phyloP scores from a whole-genome alignment of 2,113 vertebrate genomes.

The Ariopsis seemanni region DNA sequence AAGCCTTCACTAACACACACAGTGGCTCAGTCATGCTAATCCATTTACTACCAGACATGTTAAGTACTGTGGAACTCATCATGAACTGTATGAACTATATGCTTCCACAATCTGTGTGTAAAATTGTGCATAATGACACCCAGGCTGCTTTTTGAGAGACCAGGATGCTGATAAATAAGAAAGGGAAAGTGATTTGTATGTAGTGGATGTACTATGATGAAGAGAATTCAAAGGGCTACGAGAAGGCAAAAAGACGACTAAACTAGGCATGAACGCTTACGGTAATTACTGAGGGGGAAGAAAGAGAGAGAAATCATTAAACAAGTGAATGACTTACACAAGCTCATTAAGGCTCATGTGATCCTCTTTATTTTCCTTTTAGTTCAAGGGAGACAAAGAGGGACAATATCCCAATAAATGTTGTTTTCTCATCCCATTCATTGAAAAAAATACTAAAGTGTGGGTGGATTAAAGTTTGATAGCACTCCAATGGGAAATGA shows the following conservation, averaged over 20 bases:
- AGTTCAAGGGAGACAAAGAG: slow-evolving; percentile 69
- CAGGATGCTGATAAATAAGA: slow-evolving; percentile 40
- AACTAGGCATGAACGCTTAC: slow-evolving; percentile 54
- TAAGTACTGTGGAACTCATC: neutral
- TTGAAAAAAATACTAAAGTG: slow-evolving; percentile 65
- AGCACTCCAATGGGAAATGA: slow-evolving; percentile 67
- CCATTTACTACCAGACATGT: slow-evolving; percentile 38
- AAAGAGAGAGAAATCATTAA: slow-evolving; percentile 68
- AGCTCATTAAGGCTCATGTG: slow-evolving; percentile 72
- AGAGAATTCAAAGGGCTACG: slow-evolving; percentile 32
- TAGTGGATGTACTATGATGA: slow-evolving; percentile 30
- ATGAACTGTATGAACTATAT: neutral
- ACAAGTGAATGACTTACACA: slow-evolving; percentile 69
- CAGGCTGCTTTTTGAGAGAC: slow-evolving; percentile 32
- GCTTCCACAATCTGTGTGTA: slow-evolving; percentile 9
- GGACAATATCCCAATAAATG: slow-evolving; percentile 75
- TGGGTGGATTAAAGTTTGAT: slow-evolving; percentile 75
- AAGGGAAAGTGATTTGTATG: slow-evolving; percentile 36
- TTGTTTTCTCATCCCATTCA: slow-evolving; percentile 65
- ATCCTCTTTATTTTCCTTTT: slow-evolving; percentile 73
- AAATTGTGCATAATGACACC: slow-evolving; percentile 29
- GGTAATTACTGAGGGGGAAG: slow-evolving; percentile 62
- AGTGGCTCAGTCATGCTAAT: slow-evolving; percentile 58
- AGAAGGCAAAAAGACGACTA: slow-evolving; percentile 59
- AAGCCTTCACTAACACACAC: neutral